These are phyloP conservation scores for Pseudorhombus dupliciocellatus DNA, from an alignment of 2,113 vertebrate genomes.

Conservation along the genomic window DNA sequence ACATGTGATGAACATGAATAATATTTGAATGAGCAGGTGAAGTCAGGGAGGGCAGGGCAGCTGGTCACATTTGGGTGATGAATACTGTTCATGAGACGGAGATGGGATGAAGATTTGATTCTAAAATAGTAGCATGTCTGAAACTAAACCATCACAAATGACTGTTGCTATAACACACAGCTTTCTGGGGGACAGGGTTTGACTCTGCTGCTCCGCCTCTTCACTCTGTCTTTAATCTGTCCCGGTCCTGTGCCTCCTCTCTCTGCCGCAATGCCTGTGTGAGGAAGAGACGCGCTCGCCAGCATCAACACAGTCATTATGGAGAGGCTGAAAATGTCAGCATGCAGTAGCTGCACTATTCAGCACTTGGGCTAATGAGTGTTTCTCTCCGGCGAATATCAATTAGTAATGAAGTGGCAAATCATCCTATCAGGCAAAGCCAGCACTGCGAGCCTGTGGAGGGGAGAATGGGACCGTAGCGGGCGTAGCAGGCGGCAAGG, in stretches of 20 bases:
- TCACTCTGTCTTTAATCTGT: neutral
- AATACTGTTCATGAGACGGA: too few relatives aligned
- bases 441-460: conserved; percentile 41
- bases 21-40: too few relatives aligned
- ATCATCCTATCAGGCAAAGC: conserved; percentile 70
- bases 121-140: too few relatives aligned
- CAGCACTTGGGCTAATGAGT: conserved; percentile 70
- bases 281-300: conserved; percentile 15
- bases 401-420: conserved; percentile 79
- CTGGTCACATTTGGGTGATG: too few relatives aligned
- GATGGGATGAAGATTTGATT: too few relatives aligned
- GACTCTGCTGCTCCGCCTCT: neutral
- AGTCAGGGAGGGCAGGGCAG: too few relatives aligned
- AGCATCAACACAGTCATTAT: conserved; percentile 49
- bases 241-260: conserved; percentile 9
- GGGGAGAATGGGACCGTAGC: conserved; percentile 17
- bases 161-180: too few relatives aligned
- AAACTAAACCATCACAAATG: too few relatives aligned
- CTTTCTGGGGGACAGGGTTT: too few relatives aligned
- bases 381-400: conserved; percentile 70
- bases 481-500: conserved; percentile 1
- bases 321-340: conserved; percentile 51
- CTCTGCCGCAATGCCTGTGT: neutral
- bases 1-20: too few relatives aligned
- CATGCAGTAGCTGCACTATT: conserved; percentile 48